These are phyloP conservation scores for Coracias cyanogaster DNA, from an alignment of 2,797 vertebrate species.

Conservation along the genomic window DNA sequence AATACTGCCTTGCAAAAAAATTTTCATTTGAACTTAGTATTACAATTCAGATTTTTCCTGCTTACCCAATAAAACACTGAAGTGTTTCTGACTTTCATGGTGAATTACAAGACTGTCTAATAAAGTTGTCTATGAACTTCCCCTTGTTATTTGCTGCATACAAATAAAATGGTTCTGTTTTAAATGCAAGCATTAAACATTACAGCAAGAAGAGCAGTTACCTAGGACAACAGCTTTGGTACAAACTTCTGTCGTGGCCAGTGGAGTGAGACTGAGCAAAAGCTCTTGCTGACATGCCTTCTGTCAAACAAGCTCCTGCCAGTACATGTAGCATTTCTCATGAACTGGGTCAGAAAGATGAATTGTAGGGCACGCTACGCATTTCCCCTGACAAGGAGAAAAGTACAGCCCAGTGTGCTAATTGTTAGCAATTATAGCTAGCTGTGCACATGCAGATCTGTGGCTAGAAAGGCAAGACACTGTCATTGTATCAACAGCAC, in stretches of 20 bases:
- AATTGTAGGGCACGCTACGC: not conserved
- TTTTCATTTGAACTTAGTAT: not conserved
- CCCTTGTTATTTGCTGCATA: not conserved
- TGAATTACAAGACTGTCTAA: not conserved
- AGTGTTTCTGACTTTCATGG: not conserved
- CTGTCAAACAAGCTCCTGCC: slow-evolving; percentile 34
- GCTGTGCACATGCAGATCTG: not conserved
- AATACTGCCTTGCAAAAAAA: not conserved
- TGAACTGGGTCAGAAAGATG: slow-evolving; percentile 23
- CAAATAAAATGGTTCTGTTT: not conserved
- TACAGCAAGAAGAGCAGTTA: not conserved
- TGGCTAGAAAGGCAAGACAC: not conserved
- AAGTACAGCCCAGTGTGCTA: not conserved
- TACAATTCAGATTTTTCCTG: not conserved
- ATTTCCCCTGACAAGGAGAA: not conserved
- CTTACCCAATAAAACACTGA: not conserved
- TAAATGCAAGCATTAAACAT: not conserved
- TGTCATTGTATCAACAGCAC: not conserved
- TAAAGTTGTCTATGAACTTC: not conserved
- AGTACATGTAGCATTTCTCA: not conserved
- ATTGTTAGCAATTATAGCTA: not conserved
- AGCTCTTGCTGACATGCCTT: slow-evolving; percentile 47
- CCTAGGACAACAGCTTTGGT: not conserved
- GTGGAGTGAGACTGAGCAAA: slow-evolving; percentile 44
- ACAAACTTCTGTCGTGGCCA: not conserved